Conservation (phyloP, 2,888 invertebrate species). For the Mermis nigrescens region DNA sequence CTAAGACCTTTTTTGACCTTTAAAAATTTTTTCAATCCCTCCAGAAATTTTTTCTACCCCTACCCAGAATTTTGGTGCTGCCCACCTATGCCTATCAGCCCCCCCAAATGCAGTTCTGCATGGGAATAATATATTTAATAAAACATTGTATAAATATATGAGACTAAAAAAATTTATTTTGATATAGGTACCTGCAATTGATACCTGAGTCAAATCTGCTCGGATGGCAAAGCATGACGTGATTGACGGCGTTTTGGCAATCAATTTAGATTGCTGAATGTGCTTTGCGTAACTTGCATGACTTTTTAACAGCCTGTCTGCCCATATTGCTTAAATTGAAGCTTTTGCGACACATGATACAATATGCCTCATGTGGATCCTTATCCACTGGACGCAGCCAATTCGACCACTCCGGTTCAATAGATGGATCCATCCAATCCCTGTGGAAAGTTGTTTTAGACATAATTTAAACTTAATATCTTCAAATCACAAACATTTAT, state of each 20-base stretch:
- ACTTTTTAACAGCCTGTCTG: not conserved
- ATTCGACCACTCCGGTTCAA: not conserved
- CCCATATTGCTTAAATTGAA: conserved; percentile 2
- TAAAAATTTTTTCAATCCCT: too few species aligned
- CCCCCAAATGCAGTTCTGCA: too few species aligned
- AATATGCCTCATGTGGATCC: not conserved
- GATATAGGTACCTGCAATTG: too few species aligned
- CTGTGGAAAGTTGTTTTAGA: not conserved
- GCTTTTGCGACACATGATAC: conserved; percentile 1
- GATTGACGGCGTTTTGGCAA: not conserved
- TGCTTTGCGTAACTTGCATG: not conserved
- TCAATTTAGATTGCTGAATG: not conserved
- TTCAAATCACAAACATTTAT: too few species aligned
- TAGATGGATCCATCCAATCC: not conserved
- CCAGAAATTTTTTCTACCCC: too few species aligned
- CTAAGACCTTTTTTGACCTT: too few species aligned
- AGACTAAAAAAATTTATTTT: too few species aligned
- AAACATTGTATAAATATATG: too few species aligned
- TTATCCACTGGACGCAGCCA: not conserved
- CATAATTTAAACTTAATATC: too few species aligned
- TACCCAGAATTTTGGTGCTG: too few species aligned
- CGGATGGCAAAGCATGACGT: not conserved
- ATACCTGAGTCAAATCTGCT: not conserved
- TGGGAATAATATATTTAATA: too few species aligned
- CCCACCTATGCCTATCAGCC: too few species aligned